Conservation (phyloP, 1,140 invertebrate genomes). For the Zaprionus nigranus region DNA sequence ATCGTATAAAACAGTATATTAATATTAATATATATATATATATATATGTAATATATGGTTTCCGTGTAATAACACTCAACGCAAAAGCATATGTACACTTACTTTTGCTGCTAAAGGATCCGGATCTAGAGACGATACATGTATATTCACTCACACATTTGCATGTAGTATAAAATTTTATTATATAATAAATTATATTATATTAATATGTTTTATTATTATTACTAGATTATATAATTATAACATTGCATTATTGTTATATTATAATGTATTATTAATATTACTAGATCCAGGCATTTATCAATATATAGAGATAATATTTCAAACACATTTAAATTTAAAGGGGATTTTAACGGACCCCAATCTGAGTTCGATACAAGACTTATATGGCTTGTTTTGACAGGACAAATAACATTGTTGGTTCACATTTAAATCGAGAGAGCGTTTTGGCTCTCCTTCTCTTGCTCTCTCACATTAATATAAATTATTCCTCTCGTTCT, state of each 20-base stretch:
- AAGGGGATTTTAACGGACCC: not conserved
- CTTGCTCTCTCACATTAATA: not conserved
- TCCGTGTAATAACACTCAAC: constrained; percentile 23
- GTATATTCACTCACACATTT: not conserved
- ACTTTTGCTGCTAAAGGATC: not conserved
- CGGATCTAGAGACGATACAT: not conserved
- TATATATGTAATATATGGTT: not conserved
- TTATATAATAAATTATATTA: too few species aligned
- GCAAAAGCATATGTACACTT: not conserved
- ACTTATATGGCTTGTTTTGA: constrained; percentile 51
- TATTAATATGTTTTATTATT: too few species aligned
- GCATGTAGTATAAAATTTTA: too few species aligned
- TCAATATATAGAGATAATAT: not conserved
- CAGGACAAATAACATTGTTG: constrained; percentile 29
- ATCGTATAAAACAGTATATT: too few species aligned
- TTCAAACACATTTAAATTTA: not conserved
- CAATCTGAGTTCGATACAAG: constrained; percentile 12
- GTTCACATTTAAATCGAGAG: constrained; percentile 17
- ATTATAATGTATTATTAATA: too few species aligned
- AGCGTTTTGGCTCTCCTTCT: not conserved
- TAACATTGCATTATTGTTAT: too few species aligned
- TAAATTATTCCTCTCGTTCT: not conserved
- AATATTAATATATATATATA: not conserved
- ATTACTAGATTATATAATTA: too few species aligned
- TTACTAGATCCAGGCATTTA: too few species aligned